Base-by-base conservation (phyloP, 2,113 vertebrate species). In the Agapornis roseicollis region DNA sequence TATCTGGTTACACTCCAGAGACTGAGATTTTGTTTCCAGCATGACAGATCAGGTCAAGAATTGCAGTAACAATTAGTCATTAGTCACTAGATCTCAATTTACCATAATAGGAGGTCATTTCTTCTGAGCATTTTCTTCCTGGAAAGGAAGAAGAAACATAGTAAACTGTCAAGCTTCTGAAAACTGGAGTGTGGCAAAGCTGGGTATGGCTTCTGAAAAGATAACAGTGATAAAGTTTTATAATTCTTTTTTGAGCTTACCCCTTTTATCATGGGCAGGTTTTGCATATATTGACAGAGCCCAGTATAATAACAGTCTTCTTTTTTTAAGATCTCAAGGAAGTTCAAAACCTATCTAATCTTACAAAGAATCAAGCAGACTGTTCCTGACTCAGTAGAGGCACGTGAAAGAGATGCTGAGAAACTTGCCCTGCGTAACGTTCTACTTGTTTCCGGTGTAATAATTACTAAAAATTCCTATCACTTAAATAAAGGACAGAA, bases 11-110 rank as follows among this genome's bases (percentile, higher is more conserved):
- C 93, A 81, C 97, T 96, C 96, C 78, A 77, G 97, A 97, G 98
- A 97, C 90, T 52, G 58, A 89, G 91, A 82, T 97, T 96, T 97
- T 94, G 94, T 97, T 98, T 97, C 95, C 77, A 97, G 91, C 46
- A 95, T 80, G 93, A 88, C 80, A 94, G 95, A 98, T 92, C 96
- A 94, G 95, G 95, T 97, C 96, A 97, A 96, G 83, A 98, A 98
- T 96, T 97, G 93, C 91, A 98, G 94, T 95, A 98, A 97, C 93
- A 96, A 97, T 98, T 98, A 98, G 95, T 95, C 88, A 97, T 97
- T 98, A 97, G 96, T 95, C 90, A 86, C 94, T 97, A 95, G 92
- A 96, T 97, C 92, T 97, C 94, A 96, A 89, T 97, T 97, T 97
- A 88, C 91, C 56, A 73, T 71, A 96, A 94, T 41, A 96, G 52